A percentile compares a stretch with the other conserved stretches of the same genome.
These are phyloP conservation scores for Pheosia gnoma DNA, from an alignment of 2,888 invertebrate species.

Conservation along the genomic window DNA sequence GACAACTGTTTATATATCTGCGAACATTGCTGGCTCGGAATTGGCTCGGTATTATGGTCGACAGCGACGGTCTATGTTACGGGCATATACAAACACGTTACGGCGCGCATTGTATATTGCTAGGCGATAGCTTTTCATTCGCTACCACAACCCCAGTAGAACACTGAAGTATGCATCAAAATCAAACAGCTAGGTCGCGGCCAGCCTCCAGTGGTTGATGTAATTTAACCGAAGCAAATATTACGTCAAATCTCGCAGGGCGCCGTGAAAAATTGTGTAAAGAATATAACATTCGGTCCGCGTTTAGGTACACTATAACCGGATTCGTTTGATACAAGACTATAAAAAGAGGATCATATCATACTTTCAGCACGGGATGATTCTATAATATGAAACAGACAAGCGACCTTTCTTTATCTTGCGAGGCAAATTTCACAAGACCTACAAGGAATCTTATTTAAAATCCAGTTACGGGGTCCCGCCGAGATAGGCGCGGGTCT, in stretches of 20 bases:
- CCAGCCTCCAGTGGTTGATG: constrained; percentile 62
- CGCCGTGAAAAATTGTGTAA: constrained; percentile 65
- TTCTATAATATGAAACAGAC: constrained; percentile 73
- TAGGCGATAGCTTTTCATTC: constrained; percentile 55
- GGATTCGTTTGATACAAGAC: constrained; percentile 57
- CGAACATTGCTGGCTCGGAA: constrained; percentile 15
- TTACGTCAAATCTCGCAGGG: constrained; percentile 73
- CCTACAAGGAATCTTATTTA: constrained; percentile 80
- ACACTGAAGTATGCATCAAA: constrained; percentile 80
- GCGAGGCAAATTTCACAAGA: constrained; percentile 78
- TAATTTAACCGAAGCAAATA: constrained; percentile 79
- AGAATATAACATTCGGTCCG: constrained; percentile 61
- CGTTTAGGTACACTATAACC: constrained; percentile 55
- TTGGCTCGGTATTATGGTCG: constrained; percentile 21
- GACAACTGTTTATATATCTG: constrained; percentile 39
- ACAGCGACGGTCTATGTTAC: constrained; percentile 21
- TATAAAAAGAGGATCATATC: constrained; percentile 73
- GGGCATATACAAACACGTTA: constrained; percentile 15
- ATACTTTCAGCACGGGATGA: constrained; percentile 68
- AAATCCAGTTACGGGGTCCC: constrained; percentile 79
- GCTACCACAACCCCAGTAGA: constrained; percentile 49
- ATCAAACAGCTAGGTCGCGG: constrained; percentile 74
- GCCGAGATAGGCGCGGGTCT: constrained; percentile 81
- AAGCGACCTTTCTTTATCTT: constrained; percentile 82
- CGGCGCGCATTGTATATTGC: constrained; percentile 27